phyloP scores from a whole-genome alignment of 2,113 vertebrate genomes.

The Corythornis madagascariensis region DNA sequence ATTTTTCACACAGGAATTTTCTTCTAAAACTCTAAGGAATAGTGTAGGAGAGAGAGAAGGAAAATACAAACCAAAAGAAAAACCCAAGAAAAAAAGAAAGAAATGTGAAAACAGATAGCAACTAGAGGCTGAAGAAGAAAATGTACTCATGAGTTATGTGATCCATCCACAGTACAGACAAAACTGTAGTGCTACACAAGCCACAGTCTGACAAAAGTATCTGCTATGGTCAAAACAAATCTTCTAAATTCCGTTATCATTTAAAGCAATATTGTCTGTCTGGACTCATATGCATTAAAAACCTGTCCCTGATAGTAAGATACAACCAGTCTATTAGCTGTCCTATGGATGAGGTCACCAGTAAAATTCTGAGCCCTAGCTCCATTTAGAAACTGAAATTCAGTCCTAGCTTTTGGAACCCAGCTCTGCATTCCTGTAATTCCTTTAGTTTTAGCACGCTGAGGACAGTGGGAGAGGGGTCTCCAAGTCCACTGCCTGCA shows the following conservation, averaged over 20 bases:
- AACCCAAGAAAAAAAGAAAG: not conserved
- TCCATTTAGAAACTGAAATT: not conserved
- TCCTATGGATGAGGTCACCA: not conserved
- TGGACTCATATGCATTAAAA: not conserved
- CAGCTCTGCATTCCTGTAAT: conserved; percentile 24
- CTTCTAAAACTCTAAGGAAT: not conserved
- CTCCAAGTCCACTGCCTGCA: not conserved
- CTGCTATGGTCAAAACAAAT: not conserved
- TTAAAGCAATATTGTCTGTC: not conserved
- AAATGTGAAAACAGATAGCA: not conserved
- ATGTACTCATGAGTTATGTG: not conserved
- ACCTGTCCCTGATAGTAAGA: not conserved
- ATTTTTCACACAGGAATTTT: conserved; percentile 12
- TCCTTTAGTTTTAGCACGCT: not conserved
- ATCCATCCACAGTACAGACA: not conserved
- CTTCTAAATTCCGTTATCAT: not conserved
- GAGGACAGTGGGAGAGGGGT: not conserved
- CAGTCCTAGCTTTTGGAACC: not conserved
- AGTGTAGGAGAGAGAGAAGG: not conserved
- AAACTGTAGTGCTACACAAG: not conserved
- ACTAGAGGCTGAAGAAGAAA: not conserved
- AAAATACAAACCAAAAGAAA: not conserved
- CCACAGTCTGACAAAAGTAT: not conserved
- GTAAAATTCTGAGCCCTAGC: not conserved
- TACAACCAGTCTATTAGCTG: not conserved